Evolutionary conservation across 2,113 vertebrate genomes (phyloP).

Genomic region (Chunga burmeisteri): DNA sequence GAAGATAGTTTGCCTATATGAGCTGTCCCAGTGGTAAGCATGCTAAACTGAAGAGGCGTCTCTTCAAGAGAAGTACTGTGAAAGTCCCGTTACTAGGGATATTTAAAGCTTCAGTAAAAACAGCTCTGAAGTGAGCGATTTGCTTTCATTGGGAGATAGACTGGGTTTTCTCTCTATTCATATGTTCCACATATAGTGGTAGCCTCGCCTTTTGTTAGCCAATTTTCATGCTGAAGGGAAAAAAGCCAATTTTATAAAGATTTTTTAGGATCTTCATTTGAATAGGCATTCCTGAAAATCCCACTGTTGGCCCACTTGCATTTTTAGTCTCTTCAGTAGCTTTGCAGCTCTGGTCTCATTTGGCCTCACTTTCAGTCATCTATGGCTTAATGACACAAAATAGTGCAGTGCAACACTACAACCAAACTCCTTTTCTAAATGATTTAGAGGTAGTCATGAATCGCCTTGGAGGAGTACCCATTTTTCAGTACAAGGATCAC

Average conservation of each 20-base stretch:
- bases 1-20: not conserved
- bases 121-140: slow-evolving; percentile 15
- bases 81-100: slow-evolving; percentile 53
- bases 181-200: slow-evolving; percentile 42
- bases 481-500: not conserved
- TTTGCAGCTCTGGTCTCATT: not conserved
- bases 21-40: slow-evolving; percentile 6
- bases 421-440: not conserved
- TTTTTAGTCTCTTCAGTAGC: not conserved
- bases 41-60: slow-evolving; percentile 44
- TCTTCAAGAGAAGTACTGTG: slow-evolving; percentile 1
- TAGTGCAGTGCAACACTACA: not conserved
- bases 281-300: slow-evolving; percentile 29
- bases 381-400: not conserved
- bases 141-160: slow-evolving; percentile 38
- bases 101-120: slow-evolving; percentile 61
- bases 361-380: not conserved
- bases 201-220: slow-evolving; percentile 45
- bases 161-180: slow-evolving; percentile 47
- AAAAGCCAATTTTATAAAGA: slow-evolving; percentile 35
- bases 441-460: not conserved
- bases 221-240: slow-evolving; percentile 20
- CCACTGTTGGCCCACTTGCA: not conserved
- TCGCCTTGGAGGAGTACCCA: not conserved
- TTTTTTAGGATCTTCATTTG: slow-evolving; percentile 33